A percentile compares a stretch with the other conserved stretches of the same genome.
These are phyloP conservation scores for Polymixis flavicincta DNA, from an alignment of 2,888 invertebrate genomes.

Conservation along the genomic window DNA sequence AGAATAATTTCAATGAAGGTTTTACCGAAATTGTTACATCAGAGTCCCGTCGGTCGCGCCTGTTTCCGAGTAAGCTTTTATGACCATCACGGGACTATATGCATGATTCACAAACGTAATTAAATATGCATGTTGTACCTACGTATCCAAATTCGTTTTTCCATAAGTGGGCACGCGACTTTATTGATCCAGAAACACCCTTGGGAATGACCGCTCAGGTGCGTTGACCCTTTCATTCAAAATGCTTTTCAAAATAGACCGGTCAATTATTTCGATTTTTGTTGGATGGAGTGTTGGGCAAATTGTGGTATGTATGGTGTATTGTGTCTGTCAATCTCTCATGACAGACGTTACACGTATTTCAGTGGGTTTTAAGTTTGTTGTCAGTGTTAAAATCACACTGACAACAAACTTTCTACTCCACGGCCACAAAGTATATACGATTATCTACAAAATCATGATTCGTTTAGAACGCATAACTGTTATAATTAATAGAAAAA, in stretches of 20 bases:
- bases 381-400: too few species aligned
- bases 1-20: too few species aligned
- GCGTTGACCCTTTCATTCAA: conserved; percentile 46
- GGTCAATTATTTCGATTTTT: background rate
- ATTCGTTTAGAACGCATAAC: too few species aligned
- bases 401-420: too few species aligned
- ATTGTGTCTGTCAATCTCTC: background rate
- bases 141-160: conserved; percentile 28
- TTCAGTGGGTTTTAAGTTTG: too few species aligned
- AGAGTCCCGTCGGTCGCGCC: too few species aligned
- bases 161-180: conserved; percentile 54
- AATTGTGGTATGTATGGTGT: background rate
- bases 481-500: too few species aligned
- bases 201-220: conserved; percentile 52
- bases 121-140: conserved; percentile 13
- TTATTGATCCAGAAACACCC: conserved; percentile 67
- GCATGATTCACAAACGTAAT: conserved; percentile 36
- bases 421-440: too few species aligned
- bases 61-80: background rate
- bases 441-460: too few species aligned
- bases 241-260: background rate
- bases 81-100: background rate
- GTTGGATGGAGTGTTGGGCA: background rate
- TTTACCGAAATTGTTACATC: too few species aligned
- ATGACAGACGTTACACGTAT: background rate